Evolutionary conservation across 2,888 invertebrate species (phyloP).

Genomic region (Epinotia nisella): DNA sequence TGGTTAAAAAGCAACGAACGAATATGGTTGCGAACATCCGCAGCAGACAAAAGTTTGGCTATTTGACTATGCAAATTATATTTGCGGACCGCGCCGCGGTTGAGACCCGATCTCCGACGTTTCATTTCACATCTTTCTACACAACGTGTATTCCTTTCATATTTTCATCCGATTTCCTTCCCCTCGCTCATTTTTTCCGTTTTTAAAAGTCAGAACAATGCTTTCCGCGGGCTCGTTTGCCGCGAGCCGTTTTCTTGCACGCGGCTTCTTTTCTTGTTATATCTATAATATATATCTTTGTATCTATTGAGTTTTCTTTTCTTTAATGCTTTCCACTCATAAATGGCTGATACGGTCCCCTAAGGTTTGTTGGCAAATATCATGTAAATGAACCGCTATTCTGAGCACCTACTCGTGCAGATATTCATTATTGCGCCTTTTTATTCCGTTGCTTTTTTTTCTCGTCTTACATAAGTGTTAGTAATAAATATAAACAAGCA

Average conservation of each 20-base stretch:
- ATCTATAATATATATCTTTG: conserved; percentile 77
- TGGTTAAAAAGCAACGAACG: conserved; percentile 83
- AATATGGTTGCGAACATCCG: conserved; percentile 83
- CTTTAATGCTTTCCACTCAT: conserved; percentile 84
- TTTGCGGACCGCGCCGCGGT: conserved; percentile 81
- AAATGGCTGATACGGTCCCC: conserved; percentile 83
- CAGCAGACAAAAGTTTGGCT: conserved; percentile 83
- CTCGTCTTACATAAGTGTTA: not conserved
- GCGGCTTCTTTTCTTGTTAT: conserved; percentile 79
- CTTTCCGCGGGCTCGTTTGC: conserved; percentile 79
- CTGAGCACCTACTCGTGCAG: conserved; percentile 62
- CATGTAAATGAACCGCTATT: conserved; percentile 81
- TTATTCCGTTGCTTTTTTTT: not conserved
- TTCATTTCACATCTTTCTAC: conserved; percentile 82
- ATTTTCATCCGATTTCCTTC: conserved; percentile 85
- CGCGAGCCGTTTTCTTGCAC: conserved; percentile 81
- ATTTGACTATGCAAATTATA: conserved; percentile 86
- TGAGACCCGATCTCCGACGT: conserved; percentile 81
- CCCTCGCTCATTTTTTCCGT: conserved; percentile 82
- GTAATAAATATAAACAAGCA: not conserved
- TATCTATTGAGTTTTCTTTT: conserved; percentile 81
- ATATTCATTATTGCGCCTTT: conserved; percentile 64
- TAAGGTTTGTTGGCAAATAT: conserved; percentile 82
- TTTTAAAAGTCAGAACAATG: conserved; percentile 83
- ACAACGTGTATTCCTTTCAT: conserved; percentile 84